Evolutionary conservation across 2,888 invertebrate species (phyloP).

Genomic region (Epistrophe eligans): DNA sequence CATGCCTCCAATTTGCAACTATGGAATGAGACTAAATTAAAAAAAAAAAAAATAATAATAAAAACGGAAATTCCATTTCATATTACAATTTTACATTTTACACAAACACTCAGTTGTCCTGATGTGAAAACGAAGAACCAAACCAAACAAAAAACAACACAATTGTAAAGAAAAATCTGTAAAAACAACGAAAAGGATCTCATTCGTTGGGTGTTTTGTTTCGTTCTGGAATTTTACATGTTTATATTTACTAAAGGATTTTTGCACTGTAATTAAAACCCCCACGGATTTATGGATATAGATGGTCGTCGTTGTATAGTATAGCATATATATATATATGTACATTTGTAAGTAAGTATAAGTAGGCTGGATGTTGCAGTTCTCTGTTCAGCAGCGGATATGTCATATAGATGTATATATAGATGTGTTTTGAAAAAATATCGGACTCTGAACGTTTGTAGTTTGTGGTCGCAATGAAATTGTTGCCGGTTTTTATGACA

Average conservation of each 20-base stretch:
- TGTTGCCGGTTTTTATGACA: constrained; percentile 47
- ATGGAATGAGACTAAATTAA: constrained; percentile 7
- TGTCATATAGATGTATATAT: neutral
- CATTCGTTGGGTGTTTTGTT: constrained; percentile 32
- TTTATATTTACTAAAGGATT: constrained; percentile 68
- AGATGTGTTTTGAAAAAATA: constrained; percentile 57
- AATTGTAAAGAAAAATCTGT: constrained; percentile 64
- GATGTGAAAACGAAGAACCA: constrained; percentile 18
- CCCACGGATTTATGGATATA: constrained; percentile 71
- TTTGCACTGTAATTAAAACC: constrained; percentile 74
- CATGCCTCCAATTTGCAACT: constrained; percentile 51
- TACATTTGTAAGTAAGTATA: too few relatives aligned
- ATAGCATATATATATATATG: neutral
- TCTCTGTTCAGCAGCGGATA: neutral
- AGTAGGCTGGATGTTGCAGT: neutral
- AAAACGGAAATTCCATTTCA: constrained; percentile 55
- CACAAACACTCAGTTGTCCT: constrained; percentile 22
- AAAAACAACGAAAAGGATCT: constrained; percentile 62
- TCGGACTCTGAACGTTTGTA: constrained; percentile 54
- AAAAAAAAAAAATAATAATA: neutral
- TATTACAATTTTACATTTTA: constrained; percentile 42
- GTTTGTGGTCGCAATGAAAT: constrained; percentile 65
- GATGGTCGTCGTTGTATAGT: constrained; percentile 46
- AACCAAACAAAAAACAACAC: constrained; percentile 12
- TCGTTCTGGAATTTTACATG: constrained; percentile 61